A percentile compares a stretch with the other conserved stretches of the same genome.
Evolutionary conservation across 2,888 invertebrate species (phyloP).

Genomic region (Nipponacmea schrenckii): DNA sequence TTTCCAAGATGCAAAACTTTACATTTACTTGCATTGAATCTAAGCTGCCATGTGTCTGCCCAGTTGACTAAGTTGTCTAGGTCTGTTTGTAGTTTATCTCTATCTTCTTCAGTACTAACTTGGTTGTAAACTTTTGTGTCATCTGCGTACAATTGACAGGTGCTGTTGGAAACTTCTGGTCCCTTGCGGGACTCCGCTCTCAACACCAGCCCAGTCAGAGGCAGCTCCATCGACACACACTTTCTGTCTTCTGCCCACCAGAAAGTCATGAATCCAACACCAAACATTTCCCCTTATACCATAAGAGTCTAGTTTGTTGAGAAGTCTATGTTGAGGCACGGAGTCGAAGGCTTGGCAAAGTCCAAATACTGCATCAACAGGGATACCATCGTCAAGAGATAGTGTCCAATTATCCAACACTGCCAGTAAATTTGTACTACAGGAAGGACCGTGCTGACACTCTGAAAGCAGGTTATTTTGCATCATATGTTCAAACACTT

Average conservation of each 20-base stretch:
- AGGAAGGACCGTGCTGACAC: too few species aligned
- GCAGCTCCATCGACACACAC: constrained; percentile 20
- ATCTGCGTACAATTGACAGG: constrained; percentile 22
- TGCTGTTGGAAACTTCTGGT: constrained; percentile 16
- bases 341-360: constrained; percentile 25
- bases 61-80: too few species aligned
- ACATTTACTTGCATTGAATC: too few species aligned
- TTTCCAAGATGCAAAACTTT: too few species aligned
- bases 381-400: not conserved
- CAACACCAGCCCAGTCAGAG: too few species aligned
- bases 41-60: too few species aligned
- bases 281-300: constrained; percentile 16
- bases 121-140: constrained; percentile 21
- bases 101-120: too few species aligned
- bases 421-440: too few species aligned
- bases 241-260: not conserved
- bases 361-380: constrained; percentile 14
- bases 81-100: too few species aligned
- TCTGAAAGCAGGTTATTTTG: too few species aligned
- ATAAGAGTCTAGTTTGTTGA: constrained; percentile 16
- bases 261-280: constrained; percentile 15
- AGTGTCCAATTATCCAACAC: too few species aligned
- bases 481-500: not conserved
- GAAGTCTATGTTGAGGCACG: constrained; percentile 21
- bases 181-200: too few species aligned